A percentile compares a stretch with the other conserved stretches of the same genome.
phyloP scores from a whole-genome alignment of 2,797 vertebrate species.

The Triplophysa yarkandensis region DNA sequence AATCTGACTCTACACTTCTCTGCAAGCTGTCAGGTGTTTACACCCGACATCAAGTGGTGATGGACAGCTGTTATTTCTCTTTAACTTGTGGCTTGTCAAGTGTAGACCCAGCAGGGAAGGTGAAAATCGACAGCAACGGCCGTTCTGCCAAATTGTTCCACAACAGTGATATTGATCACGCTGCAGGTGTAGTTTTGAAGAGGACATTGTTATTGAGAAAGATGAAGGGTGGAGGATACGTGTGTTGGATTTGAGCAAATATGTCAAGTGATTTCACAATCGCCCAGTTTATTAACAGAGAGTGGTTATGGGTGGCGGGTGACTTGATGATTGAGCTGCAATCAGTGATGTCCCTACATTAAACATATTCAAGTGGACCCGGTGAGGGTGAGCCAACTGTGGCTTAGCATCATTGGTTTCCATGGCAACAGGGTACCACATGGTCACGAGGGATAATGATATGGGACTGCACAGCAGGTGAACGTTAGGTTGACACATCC shows the following conservation, averaged over 20 bases:
- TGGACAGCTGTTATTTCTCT: conserved; percentile 30
- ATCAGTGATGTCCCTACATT: conserved; percentile 9
- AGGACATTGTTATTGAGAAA: conserved; percentile 4
- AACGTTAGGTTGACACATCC: neutral
- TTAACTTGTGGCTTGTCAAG: conserved; percentile 14
- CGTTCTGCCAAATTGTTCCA: conserved; percentile 18
- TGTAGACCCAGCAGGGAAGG: conserved; percentile 17
- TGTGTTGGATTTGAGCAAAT: neutral
- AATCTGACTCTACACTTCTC: conserved; percentile 39
- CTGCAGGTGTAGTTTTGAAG: conserved; percentile 29
- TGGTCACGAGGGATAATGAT: neutral
- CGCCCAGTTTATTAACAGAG: conserved; percentile 21
- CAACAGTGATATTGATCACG: conserved; percentile 40
- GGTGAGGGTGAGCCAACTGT: neutral
- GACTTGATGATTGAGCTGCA: neutral
- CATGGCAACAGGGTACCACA: neutral
- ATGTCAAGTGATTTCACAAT: neutral
- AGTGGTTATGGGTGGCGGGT: neutral
- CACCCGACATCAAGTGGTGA: conserved; percentile 33
- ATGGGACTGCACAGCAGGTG: neutral
- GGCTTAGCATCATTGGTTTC: conserved; percentile 5
- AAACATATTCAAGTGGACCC: neutral
- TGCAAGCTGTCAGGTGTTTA: conserved; percentile 35
- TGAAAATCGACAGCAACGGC: conserved; percentile 35
- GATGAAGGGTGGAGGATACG: neutral